phyloP scores from a whole-genome alignment of 2,113 vertebrate species.

The Morone chrysops region DNA sequence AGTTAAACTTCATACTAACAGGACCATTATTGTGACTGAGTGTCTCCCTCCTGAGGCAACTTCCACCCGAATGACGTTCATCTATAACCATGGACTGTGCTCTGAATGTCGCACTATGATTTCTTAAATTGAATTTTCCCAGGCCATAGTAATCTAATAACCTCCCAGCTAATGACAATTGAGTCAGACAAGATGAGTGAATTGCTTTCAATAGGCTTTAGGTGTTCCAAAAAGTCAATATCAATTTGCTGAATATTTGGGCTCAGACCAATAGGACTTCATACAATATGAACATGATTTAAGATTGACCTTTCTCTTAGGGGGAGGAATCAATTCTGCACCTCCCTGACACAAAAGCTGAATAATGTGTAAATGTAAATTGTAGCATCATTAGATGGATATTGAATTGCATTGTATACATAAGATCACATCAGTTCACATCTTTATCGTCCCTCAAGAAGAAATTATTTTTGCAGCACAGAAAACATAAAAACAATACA shows the following conservation, averaged over 20 bases:
- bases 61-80: slow-evolving; percentile 31
- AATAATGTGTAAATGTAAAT: neutral
- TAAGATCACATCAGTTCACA: neutral
- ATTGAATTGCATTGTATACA: too few relatives aligned
- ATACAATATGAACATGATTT: neutral
- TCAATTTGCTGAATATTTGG: slow-evolving; percentile 37
- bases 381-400: neutral
- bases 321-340: neutral
- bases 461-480: neutral
- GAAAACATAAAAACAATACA: neutral
- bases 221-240: slow-evolving; percentile 49
- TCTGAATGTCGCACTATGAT: slow-evolving; percentile 36
- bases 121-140: slow-evolving; percentile 61
- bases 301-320: slow-evolving; percentile 6
- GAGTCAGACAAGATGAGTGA: slow-evolving; percentile 36
- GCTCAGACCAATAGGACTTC: slow-evolving; percentile 6
- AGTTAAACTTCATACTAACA: slow-evolving; percentile 4
- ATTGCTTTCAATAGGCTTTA: slow-evolving; percentile 45
- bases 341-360: neutral
- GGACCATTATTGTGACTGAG: neutral
- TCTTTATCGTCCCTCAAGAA: neutral
- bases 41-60: slow-evolving; percentile 16
- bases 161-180: slow-evolving; percentile 43
- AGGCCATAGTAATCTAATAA: slow-evolving; percentile 58
- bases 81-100: slow-evolving; percentile 25